phyloP scores from a whole-genome alignment of 2,797 vertebrate genomes.

The Hippoglossus hippoglossus region DNA sequence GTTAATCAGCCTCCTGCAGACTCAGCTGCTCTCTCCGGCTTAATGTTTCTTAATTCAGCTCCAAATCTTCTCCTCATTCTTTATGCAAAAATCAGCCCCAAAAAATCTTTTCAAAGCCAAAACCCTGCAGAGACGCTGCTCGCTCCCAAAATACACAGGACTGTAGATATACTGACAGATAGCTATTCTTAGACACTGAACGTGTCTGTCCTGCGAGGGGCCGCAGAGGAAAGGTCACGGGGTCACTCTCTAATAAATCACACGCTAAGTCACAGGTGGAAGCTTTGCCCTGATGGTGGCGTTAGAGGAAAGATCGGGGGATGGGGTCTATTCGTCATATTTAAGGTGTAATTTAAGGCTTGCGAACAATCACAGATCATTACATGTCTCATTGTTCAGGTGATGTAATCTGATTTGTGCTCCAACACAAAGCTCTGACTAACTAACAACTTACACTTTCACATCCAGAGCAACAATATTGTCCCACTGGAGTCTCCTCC shows the following conservation, averaged over 20 bases:
- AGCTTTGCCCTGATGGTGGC: not conserved
- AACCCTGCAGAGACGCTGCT: not conserved
- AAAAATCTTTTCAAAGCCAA: constrained; percentile 27
- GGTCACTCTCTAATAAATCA: constrained; percentile 16
- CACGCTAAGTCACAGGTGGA: not conserved
- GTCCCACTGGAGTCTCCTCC: no score
- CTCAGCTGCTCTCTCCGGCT: constrained; percentile 52
- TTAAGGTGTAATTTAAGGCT: no score
- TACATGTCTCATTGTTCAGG: no score
- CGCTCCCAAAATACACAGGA: not conserved
- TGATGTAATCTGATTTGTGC: no score
- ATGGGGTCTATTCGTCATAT: not conserved
- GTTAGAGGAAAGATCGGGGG: not conserved
- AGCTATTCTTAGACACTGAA: constrained; percentile 16
- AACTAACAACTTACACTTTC: no score
- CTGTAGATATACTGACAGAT: not conserved
- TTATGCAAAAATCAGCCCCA: constrained; percentile 48
- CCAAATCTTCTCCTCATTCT: constrained; percentile 53
- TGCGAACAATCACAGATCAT: no score
- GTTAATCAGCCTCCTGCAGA: constrained; percentile 75
- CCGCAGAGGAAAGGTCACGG: constrained; percentile 8
- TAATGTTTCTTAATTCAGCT: constrained; percentile 60
- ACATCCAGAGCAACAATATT: no score
- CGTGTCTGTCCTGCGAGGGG: constrained; percentile 1
- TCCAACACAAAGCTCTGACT: no score